A percentile compares a stretch with the other conserved stretches of the same genome.
These are phyloP conservation scores for Hippopotamyrus pictus DNA, from an alignment of 2,797 vertebrate genomes.

Conservation along the genomic window DNA sequence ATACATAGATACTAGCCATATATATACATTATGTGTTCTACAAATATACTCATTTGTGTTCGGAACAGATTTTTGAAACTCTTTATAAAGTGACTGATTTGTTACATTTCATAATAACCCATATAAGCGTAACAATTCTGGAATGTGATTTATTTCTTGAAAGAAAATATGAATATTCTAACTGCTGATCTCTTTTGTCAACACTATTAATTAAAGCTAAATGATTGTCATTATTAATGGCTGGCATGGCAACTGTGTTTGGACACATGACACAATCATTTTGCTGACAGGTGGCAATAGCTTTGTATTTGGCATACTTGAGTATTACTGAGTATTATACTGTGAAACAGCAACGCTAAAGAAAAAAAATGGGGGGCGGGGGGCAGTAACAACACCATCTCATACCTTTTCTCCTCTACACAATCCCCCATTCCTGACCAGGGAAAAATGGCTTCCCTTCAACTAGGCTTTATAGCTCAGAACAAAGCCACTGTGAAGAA, in stretches of 20 bases:
- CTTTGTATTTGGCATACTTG: neutral
- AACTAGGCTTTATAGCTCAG: slow-evolving; percentile 34
- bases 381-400: slow-evolving; percentile 31
- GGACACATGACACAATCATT: neutral
- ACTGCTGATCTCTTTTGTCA: neutral
- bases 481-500: slow-evolving; percentile 52
- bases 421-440: slow-evolving; percentile 10
- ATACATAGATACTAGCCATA: neutral
- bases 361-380: slow-evolving; percentile 21
- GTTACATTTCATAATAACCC: neutral
- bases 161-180: neutral
- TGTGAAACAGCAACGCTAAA: neutral
- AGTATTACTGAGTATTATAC: slow-evolving; percentile 2
- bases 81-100: neutral
- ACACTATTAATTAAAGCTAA: neutral
- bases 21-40: neutral
- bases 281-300: neutral
- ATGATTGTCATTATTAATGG: neutral
- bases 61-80: neutral
- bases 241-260: neutral
- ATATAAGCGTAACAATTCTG: neutral
- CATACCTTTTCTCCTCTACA: slow-evolving; percentile 10
- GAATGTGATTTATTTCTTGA: neutral
- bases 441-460: slow-evolving; percentile 20
- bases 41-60: neutral